Base-by-base conservation (phyloP, 2,113 vertebrate genomes). In the Oncorhynchus gorbuscha region DNA sequence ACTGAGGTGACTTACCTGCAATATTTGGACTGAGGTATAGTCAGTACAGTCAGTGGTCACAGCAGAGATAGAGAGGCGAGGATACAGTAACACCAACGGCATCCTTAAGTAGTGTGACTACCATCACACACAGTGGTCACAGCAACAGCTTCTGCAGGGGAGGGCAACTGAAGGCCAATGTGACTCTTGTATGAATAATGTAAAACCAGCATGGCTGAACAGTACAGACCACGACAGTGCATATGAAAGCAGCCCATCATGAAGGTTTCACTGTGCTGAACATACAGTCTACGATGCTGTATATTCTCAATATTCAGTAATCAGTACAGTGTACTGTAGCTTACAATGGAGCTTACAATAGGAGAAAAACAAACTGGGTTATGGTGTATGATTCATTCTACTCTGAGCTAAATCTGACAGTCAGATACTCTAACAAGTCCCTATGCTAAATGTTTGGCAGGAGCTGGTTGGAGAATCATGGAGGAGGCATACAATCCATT, bases 101-200 rank as follows among this genome's bases (percentile, higher is more conserved):
- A 9, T 9, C 35, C 35, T 39, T 39, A 8, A 39, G 35, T 39
- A 39, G 35, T 39, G 9, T 51, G 49, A 49, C 48, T 58, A 64
- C 62, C 65, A 55, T n/a, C 76, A 76, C 81, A 84, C 22, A 78
- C 79, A 75, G 39, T 45, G 62, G 62, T 9, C 62, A 26, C 68
- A 18, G 58, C 71, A 71, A 64, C 71, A 49, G 30, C 68, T 69
- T 80, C 59, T 65, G 28, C 69, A 69, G 59, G 78, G 76, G 75
- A 87, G 86, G 86, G 16, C 84, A 78, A 3, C 7, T 79, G 67
- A 87, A 85, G 78, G 84, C 74, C 83, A 79, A 28, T 62, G 72
- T 6, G 78, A 9, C 68, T 79, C 2, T 61, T 76, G 79, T 71
- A 85, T 88, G 74, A 85, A 77, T 88, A 87, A 84, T 81, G 12